These are phyloP conservation scores for Eupeodes corollae DNA, from an alignment of 1,140 invertebrate species.

Conservation along the genomic window DNA sequence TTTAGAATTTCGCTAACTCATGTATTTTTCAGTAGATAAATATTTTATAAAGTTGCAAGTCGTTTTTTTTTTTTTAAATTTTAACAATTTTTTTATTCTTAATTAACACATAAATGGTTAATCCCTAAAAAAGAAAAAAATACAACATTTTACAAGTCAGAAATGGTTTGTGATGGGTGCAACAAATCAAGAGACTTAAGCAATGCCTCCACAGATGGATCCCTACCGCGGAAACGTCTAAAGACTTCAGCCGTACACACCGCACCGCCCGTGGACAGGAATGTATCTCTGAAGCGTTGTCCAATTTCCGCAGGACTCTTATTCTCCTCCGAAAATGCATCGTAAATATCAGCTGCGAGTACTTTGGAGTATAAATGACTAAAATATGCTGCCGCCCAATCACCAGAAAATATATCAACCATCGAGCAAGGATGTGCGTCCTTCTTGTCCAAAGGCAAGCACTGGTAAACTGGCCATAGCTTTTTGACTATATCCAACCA, in stretches of 20 bases:
- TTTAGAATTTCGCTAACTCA: too few relatives aligned
- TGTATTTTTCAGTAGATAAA: background rate
- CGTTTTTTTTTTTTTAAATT: too few relatives aligned
- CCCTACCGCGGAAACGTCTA: constrained; percentile 77
- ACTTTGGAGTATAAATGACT: constrained; percentile 71
- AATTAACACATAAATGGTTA: too few relatives aligned
- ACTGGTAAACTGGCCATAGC: constrained; percentile 67
- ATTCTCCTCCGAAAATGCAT: constrained; percentile 63
- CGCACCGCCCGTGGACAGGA: constrained; percentile 70
- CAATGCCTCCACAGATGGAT: constrained; percentile 76
- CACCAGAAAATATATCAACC: constrained; percentile 55
- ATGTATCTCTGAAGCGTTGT: constrained; percentile 71
- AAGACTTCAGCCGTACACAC: constrained; percentile 74
- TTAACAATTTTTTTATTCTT: too few relatives aligned
- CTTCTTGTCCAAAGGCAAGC: constrained; percentile 58
- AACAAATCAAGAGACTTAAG: constrained; percentile 41
- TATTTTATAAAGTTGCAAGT: too few relatives aligned
- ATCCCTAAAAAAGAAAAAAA: too few relatives aligned
- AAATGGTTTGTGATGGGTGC: constrained; percentile 23
- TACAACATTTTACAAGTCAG: constrained; percentile 4
- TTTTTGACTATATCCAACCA: constrained; percentile 66
- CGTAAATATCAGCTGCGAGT: constrained; percentile 80
- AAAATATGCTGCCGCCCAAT: constrained; percentile 65
- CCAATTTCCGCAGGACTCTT: constrained; percentile 45
- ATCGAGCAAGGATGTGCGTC: constrained; percentile 73